A percentile compares a stretch with the other conserved stretches of the same genome.
Evolutionary conservation across 2,113 vertebrate genomes (phyloP).

Genomic region (Cariama cristata): DNA sequence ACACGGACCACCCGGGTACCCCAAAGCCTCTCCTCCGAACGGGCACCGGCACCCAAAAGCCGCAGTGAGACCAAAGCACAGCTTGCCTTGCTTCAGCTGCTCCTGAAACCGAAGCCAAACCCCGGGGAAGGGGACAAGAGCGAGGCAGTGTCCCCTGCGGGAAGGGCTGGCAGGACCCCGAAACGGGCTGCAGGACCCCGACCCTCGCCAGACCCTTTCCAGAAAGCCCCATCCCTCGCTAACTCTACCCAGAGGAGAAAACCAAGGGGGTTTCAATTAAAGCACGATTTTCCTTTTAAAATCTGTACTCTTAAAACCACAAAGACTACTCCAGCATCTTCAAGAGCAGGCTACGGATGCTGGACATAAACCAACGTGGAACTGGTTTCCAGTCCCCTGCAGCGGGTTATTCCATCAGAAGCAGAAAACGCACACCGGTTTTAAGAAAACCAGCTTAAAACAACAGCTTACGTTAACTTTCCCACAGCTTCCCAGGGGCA

Average conservation of each 20-base stretch:
- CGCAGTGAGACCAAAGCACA: rapidly evolving
- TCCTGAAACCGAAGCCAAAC: rapidly evolving
- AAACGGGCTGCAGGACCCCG: not conserved
- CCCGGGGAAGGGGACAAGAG: not conserved
- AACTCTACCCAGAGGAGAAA: not conserved
- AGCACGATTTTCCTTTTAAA: not conserved
- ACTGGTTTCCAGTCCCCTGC: not conserved
- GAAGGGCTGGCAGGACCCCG: not conserved
- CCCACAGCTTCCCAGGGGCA: not conserved
- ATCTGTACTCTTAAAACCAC: not conserved
- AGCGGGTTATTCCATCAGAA: not conserved
- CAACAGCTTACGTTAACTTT: not conserved
- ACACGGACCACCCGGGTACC: rapidly evolving
- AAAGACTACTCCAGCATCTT: not conserved
- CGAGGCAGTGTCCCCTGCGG: rapidly evolving
- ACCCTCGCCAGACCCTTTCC: not conserved
- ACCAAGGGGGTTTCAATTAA: rapidly evolving
- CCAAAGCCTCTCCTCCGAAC: not conserved
- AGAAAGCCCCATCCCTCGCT: not conserved
- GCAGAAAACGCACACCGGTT: not conserved
- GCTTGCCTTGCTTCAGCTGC: rapidly evolving
- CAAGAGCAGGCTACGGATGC: not conserved
- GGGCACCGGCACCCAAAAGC: not conserved
- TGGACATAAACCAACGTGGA: rapidly evolving
- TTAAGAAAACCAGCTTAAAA: not conserved